Conservation (phyloP, 2,888 invertebrate genomes). For the Meandrusa payeni region DNA sequence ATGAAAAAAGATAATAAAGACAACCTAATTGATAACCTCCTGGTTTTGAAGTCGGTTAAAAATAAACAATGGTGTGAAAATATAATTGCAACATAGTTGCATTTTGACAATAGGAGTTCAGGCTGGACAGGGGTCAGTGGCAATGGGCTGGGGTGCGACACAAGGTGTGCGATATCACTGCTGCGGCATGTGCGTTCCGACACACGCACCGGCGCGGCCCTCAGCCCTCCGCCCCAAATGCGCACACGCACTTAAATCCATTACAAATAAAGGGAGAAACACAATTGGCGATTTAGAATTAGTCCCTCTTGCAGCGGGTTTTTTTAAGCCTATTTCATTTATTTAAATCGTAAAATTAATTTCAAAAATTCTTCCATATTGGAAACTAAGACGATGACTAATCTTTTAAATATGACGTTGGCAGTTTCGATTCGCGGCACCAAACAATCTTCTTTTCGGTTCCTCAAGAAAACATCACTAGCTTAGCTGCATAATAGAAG, state of each 20-base stretch:
- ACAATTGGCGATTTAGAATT: slow-evolving; percentile 17
- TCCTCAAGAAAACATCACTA: too few species aligned
- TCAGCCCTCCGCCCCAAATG: slow-evolving; percentile 41
- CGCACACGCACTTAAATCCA: slow-evolving; percentile 47
- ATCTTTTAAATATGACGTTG: too few species aligned
- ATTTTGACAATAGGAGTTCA: slow-evolving; percentile 37
- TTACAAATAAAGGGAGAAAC: slow-evolving; percentile 56
- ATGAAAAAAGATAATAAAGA: too few species aligned
- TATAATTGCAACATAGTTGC: slow-evolving; percentile 34
- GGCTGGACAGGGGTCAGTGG: slow-evolving; percentile 56
- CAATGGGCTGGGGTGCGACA: slow-evolving; percentile 56
- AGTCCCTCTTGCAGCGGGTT: slow-evolving; percentile 2
- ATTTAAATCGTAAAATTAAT: slow-evolving; percentile 9
- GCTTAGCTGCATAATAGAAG: too few species aligned
- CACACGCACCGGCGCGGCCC: slow-evolving; percentile 51
- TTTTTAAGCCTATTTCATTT: slow-evolving; percentile 12
- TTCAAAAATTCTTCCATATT: slow-evolving; percentile 15
- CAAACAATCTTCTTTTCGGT: too few species aligned
- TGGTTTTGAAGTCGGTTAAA: too few species aligned
- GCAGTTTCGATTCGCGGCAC: too few species aligned
- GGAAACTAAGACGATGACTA: too few species aligned
- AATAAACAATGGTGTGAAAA: not conserved
- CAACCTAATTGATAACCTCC: too few species aligned
- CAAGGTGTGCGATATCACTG: slow-evolving; percentile 78
- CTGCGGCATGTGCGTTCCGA: slow-evolving; percentile 67